phyloP scores from a whole-genome alignment of 2,888 invertebrate genomes.

The Chaetogeoica ovagalla region DNA sequence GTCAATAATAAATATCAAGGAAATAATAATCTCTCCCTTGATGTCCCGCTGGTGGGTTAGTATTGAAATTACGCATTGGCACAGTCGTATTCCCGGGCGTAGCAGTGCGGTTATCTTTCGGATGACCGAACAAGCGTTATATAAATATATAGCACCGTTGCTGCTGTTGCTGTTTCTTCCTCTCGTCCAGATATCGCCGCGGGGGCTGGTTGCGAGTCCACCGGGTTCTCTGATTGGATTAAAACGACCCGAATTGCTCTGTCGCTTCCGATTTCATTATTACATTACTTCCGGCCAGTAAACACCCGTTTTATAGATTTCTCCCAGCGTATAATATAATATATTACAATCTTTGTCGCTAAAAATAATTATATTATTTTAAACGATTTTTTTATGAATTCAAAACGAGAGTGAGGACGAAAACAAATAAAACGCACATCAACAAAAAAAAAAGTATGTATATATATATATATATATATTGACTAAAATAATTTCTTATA shows the following conservation, averaged over 20 bases:
- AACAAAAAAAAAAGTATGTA: too few relatives aligned
- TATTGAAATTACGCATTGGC: slow-evolving; percentile 46
- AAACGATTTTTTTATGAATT: too few relatives aligned
- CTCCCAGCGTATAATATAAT: background rate
- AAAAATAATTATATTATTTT: too few relatives aligned
- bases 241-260: slow-evolving; percentile 47
- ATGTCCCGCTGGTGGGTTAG: slow-evolving; percentile 5
- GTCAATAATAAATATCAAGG: slow-evolving; percentile 33
- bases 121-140: slow-evolving; percentile 36
- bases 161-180: background rate
- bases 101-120: slow-evolving; percentile 19
- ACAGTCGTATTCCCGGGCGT: slow-evolving; percentile 24
- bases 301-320: slow-evolving; percentile 33
- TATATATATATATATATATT: too few relatives aligned
- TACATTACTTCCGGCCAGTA: slow-evolving; percentile 46
- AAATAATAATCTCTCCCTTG: slow-evolving; percentile 12
- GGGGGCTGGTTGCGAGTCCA: background rate
- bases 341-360: background rate
- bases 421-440: too few relatives aligned
- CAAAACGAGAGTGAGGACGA: too few relatives aligned
- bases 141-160: too few relatives aligned
- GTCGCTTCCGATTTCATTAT: slow-evolving; percentile 48
- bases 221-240: slow-evolving; percentile 45
- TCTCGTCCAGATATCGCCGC: background rate
- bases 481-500: too few relatives aligned